Conservation (phyloP, 2,113 vertebrate genomes). For the Nannobrachium achirus region DNA sequence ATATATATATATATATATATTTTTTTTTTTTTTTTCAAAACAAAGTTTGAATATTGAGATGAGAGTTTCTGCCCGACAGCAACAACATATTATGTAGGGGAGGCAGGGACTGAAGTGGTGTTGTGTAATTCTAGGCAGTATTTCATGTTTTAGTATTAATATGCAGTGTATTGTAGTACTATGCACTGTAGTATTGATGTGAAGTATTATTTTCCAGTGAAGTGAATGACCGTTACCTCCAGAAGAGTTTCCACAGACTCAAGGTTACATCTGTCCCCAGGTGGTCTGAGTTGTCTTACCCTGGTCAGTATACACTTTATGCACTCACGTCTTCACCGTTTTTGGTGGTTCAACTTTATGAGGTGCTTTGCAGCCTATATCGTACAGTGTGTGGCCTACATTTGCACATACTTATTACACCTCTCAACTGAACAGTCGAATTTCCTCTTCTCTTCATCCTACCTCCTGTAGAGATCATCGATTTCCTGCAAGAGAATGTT, state of each 20-base stretch:
- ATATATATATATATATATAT: no score
- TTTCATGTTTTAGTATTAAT: background rate
- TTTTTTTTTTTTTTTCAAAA: no score
- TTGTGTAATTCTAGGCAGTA: background rate
- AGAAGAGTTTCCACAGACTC: slow-evolving; percentile 65
- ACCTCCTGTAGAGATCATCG: no score
- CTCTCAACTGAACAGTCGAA: no score
- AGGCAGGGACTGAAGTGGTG: no score
- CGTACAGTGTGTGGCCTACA: no score
- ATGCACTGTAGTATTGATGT: background rate
- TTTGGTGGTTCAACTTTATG: background rate
- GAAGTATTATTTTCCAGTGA: slow-evolving; percentile 39
- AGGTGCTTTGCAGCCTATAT: no score
- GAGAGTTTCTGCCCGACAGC: no score
- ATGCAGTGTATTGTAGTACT: background rate
- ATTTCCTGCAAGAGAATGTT: no score
- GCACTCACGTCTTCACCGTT: background rate
- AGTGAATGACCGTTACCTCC: slow-evolving; percentile 57
- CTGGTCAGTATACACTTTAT: slow-evolving; percentile 54
- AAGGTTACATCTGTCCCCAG: slow-evolving; percentile 65
- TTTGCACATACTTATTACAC: no score
- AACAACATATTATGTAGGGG: background rate
- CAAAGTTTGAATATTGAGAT: no score
- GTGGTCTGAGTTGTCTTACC: slow-evolving; percentile 54
- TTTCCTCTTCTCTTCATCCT: no score